Evolutionary conservation across 2,888 invertebrate species (phyloP).

Genomic region (Aleiodes leptofemur): DNA sequence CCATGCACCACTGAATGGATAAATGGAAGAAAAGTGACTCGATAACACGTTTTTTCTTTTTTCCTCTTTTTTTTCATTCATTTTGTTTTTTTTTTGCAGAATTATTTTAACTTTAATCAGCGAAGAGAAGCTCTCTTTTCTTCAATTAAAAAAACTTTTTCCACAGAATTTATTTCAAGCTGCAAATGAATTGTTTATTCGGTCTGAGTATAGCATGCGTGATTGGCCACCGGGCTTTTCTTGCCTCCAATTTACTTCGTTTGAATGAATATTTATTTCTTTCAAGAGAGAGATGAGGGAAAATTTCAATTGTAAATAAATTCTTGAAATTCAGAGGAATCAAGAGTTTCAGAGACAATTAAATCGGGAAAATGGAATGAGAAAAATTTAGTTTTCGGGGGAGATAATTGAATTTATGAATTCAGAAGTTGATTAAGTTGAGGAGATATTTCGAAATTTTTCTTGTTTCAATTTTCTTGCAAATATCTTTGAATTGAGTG

Average conservation of each 20-base stretch:
- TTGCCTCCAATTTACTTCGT: constrained; percentile 24
- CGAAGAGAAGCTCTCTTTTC: background rate
- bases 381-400: background rate
- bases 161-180: constrained; percentile 10
- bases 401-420: constrained; percentile 9
- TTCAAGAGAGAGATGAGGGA: too few species aligned
- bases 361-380: background rate
- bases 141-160: background rate
- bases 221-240: constrained; percentile 37
- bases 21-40: background rate
- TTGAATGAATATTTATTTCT: constrained; percentile 40
- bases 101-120: too few species aligned
- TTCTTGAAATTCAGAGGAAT: background rate
- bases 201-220: constrained; percentile 32
- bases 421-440: too few species aligned
- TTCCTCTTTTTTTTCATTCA: background rate
- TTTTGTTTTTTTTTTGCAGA: background rate
- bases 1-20: constrained; percentile 12
- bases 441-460: too few species aligned
- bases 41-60: background rate
- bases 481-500: too few species aligned
- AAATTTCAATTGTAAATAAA: constrained; percentile 43
- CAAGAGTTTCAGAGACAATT: constrained; percentile 1
- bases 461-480: too few species aligned
- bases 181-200: constrained; percentile 29